These are phyloP conservation scores for Capra hircus DNA, from an alignment of 2,113 vertebrate species.

Conservation along the genomic window DNA sequence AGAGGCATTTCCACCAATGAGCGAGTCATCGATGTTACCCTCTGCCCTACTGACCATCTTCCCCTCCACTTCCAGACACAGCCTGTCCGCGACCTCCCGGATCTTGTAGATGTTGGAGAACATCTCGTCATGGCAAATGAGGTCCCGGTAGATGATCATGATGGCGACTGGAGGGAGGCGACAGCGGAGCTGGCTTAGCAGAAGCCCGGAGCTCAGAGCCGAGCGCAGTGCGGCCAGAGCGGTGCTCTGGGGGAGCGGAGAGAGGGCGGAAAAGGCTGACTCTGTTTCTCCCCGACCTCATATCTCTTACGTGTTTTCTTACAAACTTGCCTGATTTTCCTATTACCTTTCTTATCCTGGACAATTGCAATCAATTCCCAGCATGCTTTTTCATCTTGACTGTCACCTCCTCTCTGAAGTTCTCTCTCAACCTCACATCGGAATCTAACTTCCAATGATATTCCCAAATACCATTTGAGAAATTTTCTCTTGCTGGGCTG, in stretches of 20 bases:
- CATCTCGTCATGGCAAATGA: conserved; percentile 89
- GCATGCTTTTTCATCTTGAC: not conserved
- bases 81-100: conserved; percentile 77
- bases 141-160: conserved; percentile 89
- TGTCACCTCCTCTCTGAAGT: not conserved
- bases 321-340: not conserved
- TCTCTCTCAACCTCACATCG: not conserved
- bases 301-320: conserved; percentile 59
- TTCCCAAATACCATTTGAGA: not conserved
- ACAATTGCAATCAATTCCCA: not conserved
- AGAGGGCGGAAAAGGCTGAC: conserved; percentile 81
- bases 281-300: conserved; percentile 79
- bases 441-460: not conserved
- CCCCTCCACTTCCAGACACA: conserved; percentile 91
- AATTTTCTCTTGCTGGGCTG: not conserved
- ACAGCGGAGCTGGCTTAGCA: conserved; percentile 12
- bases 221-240: conserved; percentile 49
- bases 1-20: conserved; percentile 89
- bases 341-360: not conserved
- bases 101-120: conserved; percentile 91
- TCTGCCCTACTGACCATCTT: conserved; percentile 87
- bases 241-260: conserved; percentile 66
- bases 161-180: conserved; percentile 49
- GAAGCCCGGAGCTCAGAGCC: conserved; percentile 42
- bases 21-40: conserved; percentile 85